These are phyloP conservation scores for Pelusios castaneus DNA, from an alignment of 2,113 vertebrate species.

Conservation along the genomic window DNA sequence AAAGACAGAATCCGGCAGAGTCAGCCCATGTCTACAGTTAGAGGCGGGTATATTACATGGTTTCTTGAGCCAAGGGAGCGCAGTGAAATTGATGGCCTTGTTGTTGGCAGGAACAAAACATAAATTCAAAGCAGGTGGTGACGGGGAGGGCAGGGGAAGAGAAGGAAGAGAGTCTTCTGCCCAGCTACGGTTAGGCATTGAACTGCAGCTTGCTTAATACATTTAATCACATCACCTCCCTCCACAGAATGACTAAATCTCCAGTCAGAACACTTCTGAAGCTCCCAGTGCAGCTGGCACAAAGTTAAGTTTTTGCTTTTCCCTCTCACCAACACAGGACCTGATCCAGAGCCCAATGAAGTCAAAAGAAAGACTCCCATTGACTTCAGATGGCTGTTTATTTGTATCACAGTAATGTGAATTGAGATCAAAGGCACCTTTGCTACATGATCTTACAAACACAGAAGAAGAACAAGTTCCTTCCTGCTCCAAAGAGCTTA, in stretches of 20 bases:
- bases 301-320: neutral
- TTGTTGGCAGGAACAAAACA: accelerated
- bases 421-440: neutral
- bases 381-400: accelerated
- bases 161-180: neutral
- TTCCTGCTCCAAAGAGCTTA: accelerated
- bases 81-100: neutral
- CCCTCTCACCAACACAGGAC: accelerated
- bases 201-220: neutral
- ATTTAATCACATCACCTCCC: neutral
- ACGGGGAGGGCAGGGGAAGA: neutral
- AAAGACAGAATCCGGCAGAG: neutral
- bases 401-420: accelerated
- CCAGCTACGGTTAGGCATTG: neutral
- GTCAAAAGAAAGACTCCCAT: neutral
- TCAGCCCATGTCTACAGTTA: neutral
- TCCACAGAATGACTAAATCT: neutral
- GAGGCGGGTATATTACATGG: neutral
- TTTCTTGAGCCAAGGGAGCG: neutral
- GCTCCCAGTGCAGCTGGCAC: neutral
- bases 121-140: neutral
- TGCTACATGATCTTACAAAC: neutral
- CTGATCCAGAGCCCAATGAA: accelerated
- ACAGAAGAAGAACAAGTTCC: neutral
- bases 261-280: neutral